Conservation (phyloP, 2,797 vertebrate genomes). For the Centroberyx gerrardi region DNA sequence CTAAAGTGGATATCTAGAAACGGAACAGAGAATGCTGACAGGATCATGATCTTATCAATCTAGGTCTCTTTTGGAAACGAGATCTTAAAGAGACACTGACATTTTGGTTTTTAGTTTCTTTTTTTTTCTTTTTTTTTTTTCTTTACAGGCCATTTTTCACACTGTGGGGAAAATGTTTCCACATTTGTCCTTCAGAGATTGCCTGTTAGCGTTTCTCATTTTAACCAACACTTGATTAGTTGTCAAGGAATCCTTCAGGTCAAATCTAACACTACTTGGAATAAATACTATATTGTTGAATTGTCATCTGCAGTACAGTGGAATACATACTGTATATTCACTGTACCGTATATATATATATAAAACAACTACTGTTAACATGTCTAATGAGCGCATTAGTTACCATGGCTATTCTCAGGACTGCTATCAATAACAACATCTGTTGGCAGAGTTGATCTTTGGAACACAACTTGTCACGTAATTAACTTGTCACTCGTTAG, state of each 20-base stretch:
- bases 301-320: constrained; percentile 19
- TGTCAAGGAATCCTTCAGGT: constrained; percentile 24
- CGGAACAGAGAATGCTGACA: constrained; percentile 47
- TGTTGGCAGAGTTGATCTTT: constrained; percentile 63
- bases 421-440: constrained; percentile 74
- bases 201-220: neutral
- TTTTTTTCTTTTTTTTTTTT: neutral
- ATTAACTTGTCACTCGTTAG: constrained; percentile 91
- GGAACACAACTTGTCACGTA: constrained; percentile 91
- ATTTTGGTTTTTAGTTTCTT: neutral
- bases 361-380: constrained; percentile 48
- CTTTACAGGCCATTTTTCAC: neutral
- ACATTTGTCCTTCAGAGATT: neutral
- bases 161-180: neutral
- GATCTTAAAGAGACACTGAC: constrained; percentile 39
- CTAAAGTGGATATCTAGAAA: constrained; percentile 41
- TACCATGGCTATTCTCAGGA: constrained; percentile 81
- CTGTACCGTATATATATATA: constrained; percentile 6
- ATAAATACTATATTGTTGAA: neutral
- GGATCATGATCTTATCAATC: constrained; percentile 36
- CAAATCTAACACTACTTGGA: constrained; percentile 5
- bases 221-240: constrained; percentile 6
- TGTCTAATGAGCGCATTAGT: constrained; percentile 70
- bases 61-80: constrained; percentile 1
- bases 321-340: constrained; percentile 36